A percentile compares a stretch with the other conserved stretches of the same genome.
Conservation (phyloP, 2,888 invertebrate genomes). For the Trilocha varians region DNA sequence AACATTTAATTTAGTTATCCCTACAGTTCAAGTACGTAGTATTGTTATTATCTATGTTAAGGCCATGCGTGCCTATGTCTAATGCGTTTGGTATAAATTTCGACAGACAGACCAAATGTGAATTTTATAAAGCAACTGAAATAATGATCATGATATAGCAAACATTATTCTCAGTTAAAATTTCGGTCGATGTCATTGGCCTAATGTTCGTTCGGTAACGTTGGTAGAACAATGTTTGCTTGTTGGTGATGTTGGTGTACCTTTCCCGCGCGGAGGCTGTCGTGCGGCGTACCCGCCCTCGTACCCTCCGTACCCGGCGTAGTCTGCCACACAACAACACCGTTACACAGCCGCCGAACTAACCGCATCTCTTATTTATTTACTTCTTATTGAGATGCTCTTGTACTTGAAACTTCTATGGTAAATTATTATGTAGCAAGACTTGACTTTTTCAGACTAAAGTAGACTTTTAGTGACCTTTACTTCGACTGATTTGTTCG, state of each 20-base stretch:
- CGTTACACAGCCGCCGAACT: conserved; percentile 24
- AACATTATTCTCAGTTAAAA: background rate
- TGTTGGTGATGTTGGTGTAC: conserved; percentile 68
- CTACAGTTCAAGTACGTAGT: too few species aligned
- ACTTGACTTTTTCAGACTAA: background rate
- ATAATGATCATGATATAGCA: background rate
- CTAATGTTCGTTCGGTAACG: background rate
- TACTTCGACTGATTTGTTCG: conserved; percentile 2
- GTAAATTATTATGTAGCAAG: too few species aligned
- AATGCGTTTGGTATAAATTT: background rate
- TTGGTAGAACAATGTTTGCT: background rate
- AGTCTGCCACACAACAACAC: conserved; percentile 77
- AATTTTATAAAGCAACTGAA: background rate
- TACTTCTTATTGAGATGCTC: background rate
- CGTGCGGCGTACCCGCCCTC: conserved; percentile 92
- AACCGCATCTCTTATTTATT: background rate
- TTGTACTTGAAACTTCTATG: background rate
- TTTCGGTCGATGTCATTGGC: background rate
- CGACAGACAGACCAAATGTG: background rate
- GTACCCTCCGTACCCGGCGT: conserved; percentile 90
- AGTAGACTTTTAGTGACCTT: background rate
- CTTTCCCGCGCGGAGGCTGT: conserved; percentile 90
- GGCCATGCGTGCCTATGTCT: background rate
- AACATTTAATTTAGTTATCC: too few species aligned
- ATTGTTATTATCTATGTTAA: background rate